A percentile compares a stretch with the other conserved stretches of the same genome.
phyloP scores from a whole-genome alignment of 2,797 vertebrate species.

The Hapalemur alaotrensis region DNA sequence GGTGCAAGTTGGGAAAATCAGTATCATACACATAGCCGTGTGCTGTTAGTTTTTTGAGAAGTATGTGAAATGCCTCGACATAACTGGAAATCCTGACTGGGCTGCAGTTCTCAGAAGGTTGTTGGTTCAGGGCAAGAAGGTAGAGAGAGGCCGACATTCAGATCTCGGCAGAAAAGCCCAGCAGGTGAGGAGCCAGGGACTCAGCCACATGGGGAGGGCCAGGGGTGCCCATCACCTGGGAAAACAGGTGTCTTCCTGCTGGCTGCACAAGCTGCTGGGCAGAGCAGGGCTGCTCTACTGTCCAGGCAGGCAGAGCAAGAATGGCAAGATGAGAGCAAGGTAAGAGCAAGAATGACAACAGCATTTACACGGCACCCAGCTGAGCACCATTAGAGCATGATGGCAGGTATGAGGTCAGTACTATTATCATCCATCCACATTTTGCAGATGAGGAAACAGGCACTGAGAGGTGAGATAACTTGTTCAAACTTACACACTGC shows the following conservation, averaged over 20 bases:
- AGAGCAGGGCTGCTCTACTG: background rate
- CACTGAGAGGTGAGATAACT: no score
- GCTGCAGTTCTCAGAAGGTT: background rate
- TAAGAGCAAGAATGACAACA: background rate
- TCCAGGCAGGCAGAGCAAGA: background rate
- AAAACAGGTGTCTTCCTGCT: background rate
- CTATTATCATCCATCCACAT: background rate
- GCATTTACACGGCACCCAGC: background rate
- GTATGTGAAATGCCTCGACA: background rate
- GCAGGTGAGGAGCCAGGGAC: background rate
- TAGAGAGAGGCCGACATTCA: background rate
- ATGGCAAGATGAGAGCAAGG: background rate
- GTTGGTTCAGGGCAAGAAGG: background rate
- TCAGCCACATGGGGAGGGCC: background rate
- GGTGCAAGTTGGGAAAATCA: background rate
- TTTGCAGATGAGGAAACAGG: background rate
- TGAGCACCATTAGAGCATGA: rapidly evolving
- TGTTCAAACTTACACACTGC: background rate
- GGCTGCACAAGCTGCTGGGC: background rate
- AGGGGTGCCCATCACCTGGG: background rate
- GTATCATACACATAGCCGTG: background rate
- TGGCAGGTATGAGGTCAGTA: background rate
- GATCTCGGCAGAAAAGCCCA: background rate
- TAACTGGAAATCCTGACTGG: background rate
- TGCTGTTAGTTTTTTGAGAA: background rate